Conservation (phyloP, 2,888 invertebrate genomes). For the Tuberolachnus salignus region DNA sequence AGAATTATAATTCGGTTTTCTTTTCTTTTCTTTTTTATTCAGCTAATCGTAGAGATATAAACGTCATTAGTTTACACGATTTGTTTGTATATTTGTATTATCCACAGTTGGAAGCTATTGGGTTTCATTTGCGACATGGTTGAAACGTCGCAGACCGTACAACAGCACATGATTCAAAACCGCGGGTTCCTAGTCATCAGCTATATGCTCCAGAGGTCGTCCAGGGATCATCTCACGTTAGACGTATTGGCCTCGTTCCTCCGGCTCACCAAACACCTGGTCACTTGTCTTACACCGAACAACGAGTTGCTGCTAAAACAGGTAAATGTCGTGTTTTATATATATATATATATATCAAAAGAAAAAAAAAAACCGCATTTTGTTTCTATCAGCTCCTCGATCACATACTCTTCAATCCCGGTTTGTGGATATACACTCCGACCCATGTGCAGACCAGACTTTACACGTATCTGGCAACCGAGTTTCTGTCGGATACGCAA, state of each 20-base stretch:
- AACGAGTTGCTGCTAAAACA: conserved; percentile 90
- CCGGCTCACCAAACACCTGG: conserved; percentile 88
- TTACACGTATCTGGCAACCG: conserved; percentile 98
- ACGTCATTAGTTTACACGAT: too few species aligned
- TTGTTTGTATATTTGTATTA: too few species aligned
- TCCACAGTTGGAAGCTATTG: conserved; percentile 85
- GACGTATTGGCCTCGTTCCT: conserved; percentile 92
- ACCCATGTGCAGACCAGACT: conserved; percentile 93
- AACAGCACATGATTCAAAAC: conserved; percentile 99
- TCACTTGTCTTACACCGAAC: conserved; percentile 90
- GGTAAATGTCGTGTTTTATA: conserved; percentile 68
- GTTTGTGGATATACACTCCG: conserved; percentile 97
- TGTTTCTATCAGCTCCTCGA: conserved; percentile 82
- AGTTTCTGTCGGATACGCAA: conserved; percentile 96
- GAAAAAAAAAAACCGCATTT: conserved; percentile 64
- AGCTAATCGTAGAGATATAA: too few species aligned
- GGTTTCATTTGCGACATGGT: conserved; percentile 97
- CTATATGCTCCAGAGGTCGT: conserved; percentile 92
- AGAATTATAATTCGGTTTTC: too few species aligned
- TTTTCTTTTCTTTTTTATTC: too few species aligned
- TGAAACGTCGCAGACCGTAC: conserved; percentile 95
- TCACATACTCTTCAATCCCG: conserved; percentile 98
- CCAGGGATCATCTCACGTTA: conserved; percentile 89
- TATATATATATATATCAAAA: too few species aligned
- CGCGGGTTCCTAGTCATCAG: conserved; percentile 98